Percentiles rank a stretch among this genome's conserved stretches.
Conservation (phyloP, 2,113 vertebrate genomes). For the Silurus meridionalis region DNA sequence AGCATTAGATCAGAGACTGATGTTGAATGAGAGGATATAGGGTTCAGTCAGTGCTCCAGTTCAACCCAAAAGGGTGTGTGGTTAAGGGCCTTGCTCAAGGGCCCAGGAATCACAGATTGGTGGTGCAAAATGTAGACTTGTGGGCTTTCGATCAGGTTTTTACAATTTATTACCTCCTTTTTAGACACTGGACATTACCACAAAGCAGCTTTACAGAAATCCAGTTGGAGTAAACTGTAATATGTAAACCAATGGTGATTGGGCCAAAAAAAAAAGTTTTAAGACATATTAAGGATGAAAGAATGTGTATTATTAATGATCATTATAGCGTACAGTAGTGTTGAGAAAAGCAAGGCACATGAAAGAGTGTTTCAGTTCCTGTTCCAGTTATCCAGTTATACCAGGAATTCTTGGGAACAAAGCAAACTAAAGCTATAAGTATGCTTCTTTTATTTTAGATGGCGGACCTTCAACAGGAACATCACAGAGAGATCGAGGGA, state of each 20-base stretch:
- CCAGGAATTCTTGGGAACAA: neutral
- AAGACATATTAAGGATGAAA: neutral
- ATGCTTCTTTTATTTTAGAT: conserved; percentile 71
- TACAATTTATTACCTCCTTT: too few relatives aligned
- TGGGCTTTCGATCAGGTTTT: too few relatives aligned
- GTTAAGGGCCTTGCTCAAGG: too few relatives aligned
- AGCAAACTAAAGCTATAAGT: neutral
- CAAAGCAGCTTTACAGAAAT: neutral
- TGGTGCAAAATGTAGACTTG: too few relatives aligned
- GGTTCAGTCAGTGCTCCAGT: too few relatives aligned
- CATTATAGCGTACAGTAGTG: too few relatives aligned
- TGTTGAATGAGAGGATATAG: too few relatives aligned
- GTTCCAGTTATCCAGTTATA: neutral
- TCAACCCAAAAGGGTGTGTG: too few relatives aligned
- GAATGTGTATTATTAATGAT: too few relatives aligned
- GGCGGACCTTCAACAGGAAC: conserved; percentile 96
- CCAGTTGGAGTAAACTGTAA: neutral
- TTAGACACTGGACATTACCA: neutral
- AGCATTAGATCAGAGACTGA: too few relatives aligned
- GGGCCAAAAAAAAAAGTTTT: neutral
- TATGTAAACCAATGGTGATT: neutral
- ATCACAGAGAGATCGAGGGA: conserved; percentile 95
- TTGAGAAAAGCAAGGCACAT: neutral
- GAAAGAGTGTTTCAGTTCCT: neutral
- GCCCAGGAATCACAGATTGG: too few relatives aligned